Conservation (phyloP, 1,140 invertebrate species). For the Trichogramma pretiosum region DNA sequence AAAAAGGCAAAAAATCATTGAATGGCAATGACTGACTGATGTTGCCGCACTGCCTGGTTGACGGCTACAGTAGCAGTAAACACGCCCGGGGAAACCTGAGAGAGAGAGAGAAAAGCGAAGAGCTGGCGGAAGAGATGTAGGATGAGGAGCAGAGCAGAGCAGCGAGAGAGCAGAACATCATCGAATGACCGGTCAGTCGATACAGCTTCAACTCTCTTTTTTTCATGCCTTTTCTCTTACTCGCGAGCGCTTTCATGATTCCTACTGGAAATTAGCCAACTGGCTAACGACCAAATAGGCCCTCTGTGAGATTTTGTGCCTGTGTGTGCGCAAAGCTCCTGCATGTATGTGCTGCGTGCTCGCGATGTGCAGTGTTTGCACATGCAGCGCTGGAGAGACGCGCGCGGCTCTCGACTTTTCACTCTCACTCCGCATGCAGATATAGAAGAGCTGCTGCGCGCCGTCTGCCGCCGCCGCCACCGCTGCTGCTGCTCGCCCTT, state of each 20-base stretch:
- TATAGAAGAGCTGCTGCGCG: constrained; percentile 2
- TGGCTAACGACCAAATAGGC: constrained; percentile 45
- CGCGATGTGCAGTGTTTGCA: not conserved
- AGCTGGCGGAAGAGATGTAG: not conserved
- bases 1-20: constrained; percentile 44
- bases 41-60: too few species aligned
- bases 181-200: constrained; percentile 45
- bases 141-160: not conserved
- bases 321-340: not conserved
- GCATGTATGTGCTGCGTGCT: constrained; percentile 3
- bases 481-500: not conserved
- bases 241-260: constrained; percentile 42
- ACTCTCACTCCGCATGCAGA: constrained; percentile 9
- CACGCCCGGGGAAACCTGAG: too few species aligned
- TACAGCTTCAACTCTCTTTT: not conserved
- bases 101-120: not conserved
- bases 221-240: not conserved
- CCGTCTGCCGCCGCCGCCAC: constrained; percentile 1
- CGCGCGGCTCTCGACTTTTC: too few species aligned
- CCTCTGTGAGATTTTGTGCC: constrained; percentile 25
- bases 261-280: constrained; percentile 47
- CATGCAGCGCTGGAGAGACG: too few species aligned
- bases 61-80: constrained; percentile 23
- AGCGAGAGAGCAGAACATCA: constrained; percentile 27
- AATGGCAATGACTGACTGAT: constrained; percentile 39